These are phyloP conservation scores for Oryzias woworae DNA, from an alignment of 2,113 vertebrate species.

Conservation along the genomic window DNA sequence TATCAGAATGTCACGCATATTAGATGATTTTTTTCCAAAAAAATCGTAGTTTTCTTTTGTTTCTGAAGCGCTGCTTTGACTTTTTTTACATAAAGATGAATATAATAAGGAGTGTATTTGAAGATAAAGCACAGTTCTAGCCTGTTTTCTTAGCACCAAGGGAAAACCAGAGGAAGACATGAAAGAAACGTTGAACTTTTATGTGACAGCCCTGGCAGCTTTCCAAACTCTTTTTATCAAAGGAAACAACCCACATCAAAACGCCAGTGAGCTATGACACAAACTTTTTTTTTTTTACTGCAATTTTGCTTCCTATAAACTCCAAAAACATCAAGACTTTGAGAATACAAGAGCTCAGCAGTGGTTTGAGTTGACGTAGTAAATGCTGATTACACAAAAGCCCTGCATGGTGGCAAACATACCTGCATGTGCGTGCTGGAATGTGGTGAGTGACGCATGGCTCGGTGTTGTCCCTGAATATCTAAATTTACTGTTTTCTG, in stretches of 20 bases:
- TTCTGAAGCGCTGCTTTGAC: slow-evolving; percentile 20
- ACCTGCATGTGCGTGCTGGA: slow-evolving; percentile 31
- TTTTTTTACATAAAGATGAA: slow-evolving; percentile 18
- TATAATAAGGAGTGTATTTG: slow-evolving; percentile 27
- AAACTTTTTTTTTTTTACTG: too few species aligned
- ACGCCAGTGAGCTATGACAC: slow-evolving; percentile 10
- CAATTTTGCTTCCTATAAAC: too few species aligned
- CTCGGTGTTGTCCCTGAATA: slow-evolving; percentile 24
- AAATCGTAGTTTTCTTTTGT: slow-evolving; percentile 37
- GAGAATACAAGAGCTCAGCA: too few species aligned
- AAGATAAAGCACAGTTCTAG: slow-evolving; percentile 32
- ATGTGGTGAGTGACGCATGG: slow-evolving; percentile 42
- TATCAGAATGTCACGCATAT: slow-evolving; percentile 7
- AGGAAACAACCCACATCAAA: slow-evolving; percentile 30
- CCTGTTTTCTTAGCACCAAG: slow-evolving; percentile 16
- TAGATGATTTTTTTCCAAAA: slow-evolving; percentile 23
- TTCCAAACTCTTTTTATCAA: slow-evolving; percentile 33
- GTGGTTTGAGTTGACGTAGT: not conserved
- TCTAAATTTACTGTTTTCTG: slow-evolving; percentile 5
- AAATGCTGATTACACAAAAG: slow-evolving; percentile 60
- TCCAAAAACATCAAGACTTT: too few species aligned
- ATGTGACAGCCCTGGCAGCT: slow-evolving; percentile 43
- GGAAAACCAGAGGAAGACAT: slow-evolving; percentile 33
- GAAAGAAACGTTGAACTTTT: slow-evolving; percentile 30
- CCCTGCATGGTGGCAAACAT: slow-evolving; percentile 30